A percentile compares a stretch with the other conserved stretches of the same genome.
Conservation (phyloP, 2,888 invertebrate species). For the Calameuta idolon region DNA sequence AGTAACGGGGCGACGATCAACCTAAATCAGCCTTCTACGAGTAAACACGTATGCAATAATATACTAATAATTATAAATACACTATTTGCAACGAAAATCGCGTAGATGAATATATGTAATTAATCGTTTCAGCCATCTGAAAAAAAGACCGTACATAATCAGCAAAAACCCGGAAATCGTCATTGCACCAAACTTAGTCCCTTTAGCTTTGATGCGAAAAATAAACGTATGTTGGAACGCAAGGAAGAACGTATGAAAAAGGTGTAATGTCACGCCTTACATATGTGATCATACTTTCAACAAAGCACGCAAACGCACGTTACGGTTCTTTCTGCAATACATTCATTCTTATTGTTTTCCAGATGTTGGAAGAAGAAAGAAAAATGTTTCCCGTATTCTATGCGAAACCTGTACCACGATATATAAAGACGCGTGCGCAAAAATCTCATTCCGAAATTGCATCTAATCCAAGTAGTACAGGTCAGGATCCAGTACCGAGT, state of each 20-base stretch:
- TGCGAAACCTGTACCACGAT: conserved; percentile 17
- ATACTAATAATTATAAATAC: background rate
- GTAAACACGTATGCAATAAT: background rate
- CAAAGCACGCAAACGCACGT: background rate
- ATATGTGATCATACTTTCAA: background rate
- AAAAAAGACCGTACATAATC: background rate
- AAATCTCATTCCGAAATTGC: conserved; percentile 19
- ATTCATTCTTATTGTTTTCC: background rate
- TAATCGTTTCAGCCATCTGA: background rate
- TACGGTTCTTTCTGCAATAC: background rate
- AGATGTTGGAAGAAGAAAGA: conserved; percentile 17
- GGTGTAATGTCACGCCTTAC: background rate
- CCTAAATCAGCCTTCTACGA: background rate
- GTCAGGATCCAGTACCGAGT: background rate
- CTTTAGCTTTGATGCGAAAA: conserved; percentile 38
- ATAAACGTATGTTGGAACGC: conserved; percentile 31
- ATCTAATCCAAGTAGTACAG: conserved; percentile 9
- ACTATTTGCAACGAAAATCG: background rate
- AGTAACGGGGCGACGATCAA: background rate
- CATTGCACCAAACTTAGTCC: conserved; percentile 26
- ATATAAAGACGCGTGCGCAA: background rate
- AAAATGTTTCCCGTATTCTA: conserved; percentile 10
- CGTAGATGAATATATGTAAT: background rate
- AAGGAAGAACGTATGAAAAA: conserved; percentile 25
- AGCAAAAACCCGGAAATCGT: background rate